Conservation (phyloP, 2,888 invertebrate genomes). For the Aelia acuminata region DNA sequence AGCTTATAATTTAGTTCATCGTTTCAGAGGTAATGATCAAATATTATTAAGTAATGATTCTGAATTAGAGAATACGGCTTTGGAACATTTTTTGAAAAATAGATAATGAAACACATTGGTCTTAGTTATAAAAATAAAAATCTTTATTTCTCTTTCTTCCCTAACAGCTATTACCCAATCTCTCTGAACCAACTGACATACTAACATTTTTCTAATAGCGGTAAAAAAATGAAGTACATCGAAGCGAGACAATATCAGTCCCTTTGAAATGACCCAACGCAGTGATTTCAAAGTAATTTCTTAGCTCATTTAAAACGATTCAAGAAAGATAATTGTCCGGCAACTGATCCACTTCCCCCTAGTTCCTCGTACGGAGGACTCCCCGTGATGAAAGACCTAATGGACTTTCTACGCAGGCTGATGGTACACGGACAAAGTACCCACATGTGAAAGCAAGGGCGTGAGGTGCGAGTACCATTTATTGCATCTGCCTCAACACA, state of each 20-base stretch:
- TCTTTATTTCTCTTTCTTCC: too few species aligned
- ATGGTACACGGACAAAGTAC: slow-evolving; percentile 12
- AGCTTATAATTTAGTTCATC: too few species aligned
- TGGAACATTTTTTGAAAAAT: too few species aligned
- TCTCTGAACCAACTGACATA: too few species aligned
- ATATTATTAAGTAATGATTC: too few species aligned
- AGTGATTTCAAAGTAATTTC: neutral
- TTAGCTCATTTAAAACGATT: neutral
- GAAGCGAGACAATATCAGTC: neutral
- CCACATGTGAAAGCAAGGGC: slow-evolving; percentile 12
- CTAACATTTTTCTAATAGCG: too few species aligned
- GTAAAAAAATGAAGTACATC: too few species aligned
- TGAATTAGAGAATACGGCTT: too few species aligned
- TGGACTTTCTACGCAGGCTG: neutral
- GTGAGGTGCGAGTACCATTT: slow-evolving; percentile 6
- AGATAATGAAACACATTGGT: too few species aligned
- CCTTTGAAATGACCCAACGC: neutral
- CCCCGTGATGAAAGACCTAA: neutral
- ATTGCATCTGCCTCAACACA: neutral
- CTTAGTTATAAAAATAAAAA: too few species aligned
- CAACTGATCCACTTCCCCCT: neutral
- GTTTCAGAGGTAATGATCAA: too few species aligned
- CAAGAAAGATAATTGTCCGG: neutral
- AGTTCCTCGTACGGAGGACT: neutral
- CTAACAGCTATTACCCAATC: too few species aligned